Evolutionary conservation across 2,797 vertebrate species (phyloP), one percentile per base, ranked within the genome.

Genomic region (Valencia hispanica): DNA sequence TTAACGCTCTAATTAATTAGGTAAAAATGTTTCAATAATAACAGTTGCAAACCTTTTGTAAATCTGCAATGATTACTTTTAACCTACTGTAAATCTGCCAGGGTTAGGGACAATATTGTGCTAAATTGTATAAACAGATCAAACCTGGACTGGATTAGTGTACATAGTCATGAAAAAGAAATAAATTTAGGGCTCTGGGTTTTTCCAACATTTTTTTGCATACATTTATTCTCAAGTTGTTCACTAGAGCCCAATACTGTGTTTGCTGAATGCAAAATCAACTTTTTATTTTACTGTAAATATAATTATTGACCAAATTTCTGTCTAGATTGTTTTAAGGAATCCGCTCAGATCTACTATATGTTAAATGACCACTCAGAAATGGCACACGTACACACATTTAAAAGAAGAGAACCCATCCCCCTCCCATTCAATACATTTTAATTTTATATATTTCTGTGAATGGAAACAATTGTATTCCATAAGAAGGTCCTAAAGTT

Each of bases 401-500:
- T 30, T 14, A 68, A 25, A 27, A 45, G 12, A 39, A 45, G 27
- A 8, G 18, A 17, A 15, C 17, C 9, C 14, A 15, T 8, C 41
- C 14, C 25, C n/a, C n/a, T 18, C 39, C 25, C 6, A 68, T n/a
- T 41, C 12, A 68, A 45, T 45, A 45, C 45, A 68, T 25, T 43
- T 27, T 45, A 1, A 68, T 27, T 39, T 68, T 68, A 45, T 17
- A 45, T 72, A 41, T 15, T 20, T 1, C 15, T 70, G 22, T 36
- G 18, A 30, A 48, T 72, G 61, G 69, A 84, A 61, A n/a, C 10
- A n/a, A 41, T 77, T 87, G 5, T 51, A 10, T 18, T 8, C 41
- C 39, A 68, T 27, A 17, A 68, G 25, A 68, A 45, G 15, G 39
- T 27, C 41, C 65, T 85, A 75, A 53, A 79, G 50, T 36, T 55